phyloP scores from a whole-genome alignment of 2,888 invertebrate species.

The Drosophila infuscata region DNA sequence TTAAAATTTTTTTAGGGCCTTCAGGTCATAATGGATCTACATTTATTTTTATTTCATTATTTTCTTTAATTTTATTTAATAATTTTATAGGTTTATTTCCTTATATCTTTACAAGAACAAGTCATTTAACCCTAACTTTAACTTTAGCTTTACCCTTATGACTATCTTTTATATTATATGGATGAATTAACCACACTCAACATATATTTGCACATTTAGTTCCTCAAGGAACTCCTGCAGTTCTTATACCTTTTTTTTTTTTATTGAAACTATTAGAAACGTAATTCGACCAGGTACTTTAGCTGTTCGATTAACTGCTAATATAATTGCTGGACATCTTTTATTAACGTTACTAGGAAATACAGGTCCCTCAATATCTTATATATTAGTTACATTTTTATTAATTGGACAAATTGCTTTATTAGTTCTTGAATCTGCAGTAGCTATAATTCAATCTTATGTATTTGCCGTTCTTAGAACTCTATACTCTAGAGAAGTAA shows the following conservation, averaged over 20 bases:
- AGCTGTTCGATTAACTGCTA: slow-evolving; percentile 90
- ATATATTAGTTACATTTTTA: slow-evolving; percentile 70
- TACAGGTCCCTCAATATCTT: slow-evolving; percentile 79
- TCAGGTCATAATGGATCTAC: slow-evolving; percentile 86
- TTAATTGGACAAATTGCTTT: slow-evolving; percentile 85
- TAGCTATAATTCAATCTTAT: slow-evolving; percentile 87
- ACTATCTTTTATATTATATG: slow-evolving; percentile 88
- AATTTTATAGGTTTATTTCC: slow-evolving; percentile 89
- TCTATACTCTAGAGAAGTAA: slow-evolving; percentile 89
- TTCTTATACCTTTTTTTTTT: slow-evolving; percentile 90
- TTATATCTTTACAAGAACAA: slow-evolving; percentile 90
- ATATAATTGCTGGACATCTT: slow-evolving; percentile 91
- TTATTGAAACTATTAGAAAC: slow-evolving; percentile 92
- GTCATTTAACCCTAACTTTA: slow-evolving; percentile 88
- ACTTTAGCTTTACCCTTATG: slow-evolving; percentile 88
- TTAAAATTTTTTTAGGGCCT: slow-evolving; percentile 84
- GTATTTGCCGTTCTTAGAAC: slow-evolving; percentile 88
- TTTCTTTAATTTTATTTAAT: slow-evolving; percentile 87
- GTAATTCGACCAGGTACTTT: slow-evolving; percentile 89
- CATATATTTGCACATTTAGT: slow-evolving; percentile 89
- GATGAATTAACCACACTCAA: slow-evolving; percentile 88
- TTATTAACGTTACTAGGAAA: slow-evolving; percentile 87
- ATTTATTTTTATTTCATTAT: slow-evolving; percentile 85
- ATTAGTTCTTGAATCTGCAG: slow-evolving; percentile 86
- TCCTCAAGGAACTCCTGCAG: slow-evolving; percentile 88